phyloP scores from a whole-genome alignment of 2,113 vertebrate species.

The Mugil cephalus region DNA sequence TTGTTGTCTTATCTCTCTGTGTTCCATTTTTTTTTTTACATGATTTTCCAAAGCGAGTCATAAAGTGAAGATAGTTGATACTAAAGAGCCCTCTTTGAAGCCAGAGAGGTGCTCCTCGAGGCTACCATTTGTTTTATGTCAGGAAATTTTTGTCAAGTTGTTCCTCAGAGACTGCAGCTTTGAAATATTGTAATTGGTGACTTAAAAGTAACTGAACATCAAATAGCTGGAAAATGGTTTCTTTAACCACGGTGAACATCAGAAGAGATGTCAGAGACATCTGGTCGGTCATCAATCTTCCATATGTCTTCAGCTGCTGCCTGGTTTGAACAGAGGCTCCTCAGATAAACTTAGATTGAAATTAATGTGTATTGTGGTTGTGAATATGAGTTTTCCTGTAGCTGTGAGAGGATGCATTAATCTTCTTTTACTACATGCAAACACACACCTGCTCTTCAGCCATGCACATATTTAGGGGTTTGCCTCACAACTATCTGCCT shows the following conservation, averaged over 20 bases:
- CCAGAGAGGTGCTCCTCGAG: conserved; percentile 41
- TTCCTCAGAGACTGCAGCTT: conserved; percentile 52
- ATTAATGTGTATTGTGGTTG: conserved; percentile 55
- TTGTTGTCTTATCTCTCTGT: not conserved
- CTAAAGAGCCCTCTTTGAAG: conserved; percentile 63
- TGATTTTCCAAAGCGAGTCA: conserved; percentile 44
- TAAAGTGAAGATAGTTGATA: conserved; percentile 39
- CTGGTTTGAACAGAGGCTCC: conserved; percentile 44
- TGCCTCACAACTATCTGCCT: conserved; percentile 7
- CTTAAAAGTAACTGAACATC: conserved; percentile 74
- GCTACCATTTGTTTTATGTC: conserved; percentile 61
- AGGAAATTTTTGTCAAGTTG: conserved; percentile 41
- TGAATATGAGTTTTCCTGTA: conserved; percentile 12
- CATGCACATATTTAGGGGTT: conserved; percentile 4
- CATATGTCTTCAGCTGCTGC: conserved; percentile 47
- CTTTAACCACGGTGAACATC: conserved; percentile 62
- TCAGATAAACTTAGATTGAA: conserved; percentile 53
- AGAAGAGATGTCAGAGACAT: conserved; percentile 71
- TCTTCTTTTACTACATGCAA: conserved; percentile 31
- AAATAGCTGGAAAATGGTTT: conserved; percentile 62
- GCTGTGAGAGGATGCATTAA: conserved; percentile 28
- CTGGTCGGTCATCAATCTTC: conserved; percentile 72
- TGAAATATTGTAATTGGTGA: conserved; percentile 74
- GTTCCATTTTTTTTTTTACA: conserved; percentile 18
- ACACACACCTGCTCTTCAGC: conserved; percentile 8